Conservation (phyloP, 2,113 vertebrate genomes). For the Australoheros scitulus region DNA sequence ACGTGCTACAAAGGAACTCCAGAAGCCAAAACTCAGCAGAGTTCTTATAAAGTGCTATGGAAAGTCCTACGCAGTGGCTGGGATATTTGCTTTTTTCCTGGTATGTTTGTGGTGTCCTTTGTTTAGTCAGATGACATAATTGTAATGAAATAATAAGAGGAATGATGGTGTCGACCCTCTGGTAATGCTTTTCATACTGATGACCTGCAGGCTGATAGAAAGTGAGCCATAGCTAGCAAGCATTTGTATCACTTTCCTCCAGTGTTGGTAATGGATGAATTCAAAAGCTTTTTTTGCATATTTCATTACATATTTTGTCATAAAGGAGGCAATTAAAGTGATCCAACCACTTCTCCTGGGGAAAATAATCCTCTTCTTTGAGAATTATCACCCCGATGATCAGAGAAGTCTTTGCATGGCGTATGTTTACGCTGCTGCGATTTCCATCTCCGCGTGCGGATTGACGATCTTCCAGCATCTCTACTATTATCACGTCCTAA, state of each 20-base stretch:
- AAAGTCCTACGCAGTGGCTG: conserved; percentile 84
- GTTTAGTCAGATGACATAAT: not conserved
- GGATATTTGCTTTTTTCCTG: conserved; percentile 86
- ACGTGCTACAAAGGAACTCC: conserved; percentile 81
- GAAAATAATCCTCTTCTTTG: conserved; percentile 88
- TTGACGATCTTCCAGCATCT: conserved; percentile 87
- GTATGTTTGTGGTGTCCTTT: conserved; percentile 63
- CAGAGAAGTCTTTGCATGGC: conserved; percentile 60
- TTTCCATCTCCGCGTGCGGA: conserved; percentile 80
- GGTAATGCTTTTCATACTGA: too few relatives aligned
- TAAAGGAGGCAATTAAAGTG: conserved; percentile 86
- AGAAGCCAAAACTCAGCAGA: conserved; percentile 83
- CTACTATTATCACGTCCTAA: conserved; percentile 88
- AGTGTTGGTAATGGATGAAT: not conserved
- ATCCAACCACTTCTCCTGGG: conserved; percentile 89
- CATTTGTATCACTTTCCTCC: not conserved
- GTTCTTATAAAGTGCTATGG: conserved; percentile 89
- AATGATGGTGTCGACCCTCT: not conserved
- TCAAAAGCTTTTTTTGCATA: not conserved
- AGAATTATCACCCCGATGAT: conserved; percentile 68
- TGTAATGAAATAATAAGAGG: conserved; percentile 9
- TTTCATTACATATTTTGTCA: not conserved
- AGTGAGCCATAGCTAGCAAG: not conserved
- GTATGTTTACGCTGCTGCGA: conserved; percentile 78
- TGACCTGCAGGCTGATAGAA: too few relatives aligned